phyloP scores from a whole-genome alignment of 1,140 invertebrate species.

The Camponotus vicinus region DNA sequence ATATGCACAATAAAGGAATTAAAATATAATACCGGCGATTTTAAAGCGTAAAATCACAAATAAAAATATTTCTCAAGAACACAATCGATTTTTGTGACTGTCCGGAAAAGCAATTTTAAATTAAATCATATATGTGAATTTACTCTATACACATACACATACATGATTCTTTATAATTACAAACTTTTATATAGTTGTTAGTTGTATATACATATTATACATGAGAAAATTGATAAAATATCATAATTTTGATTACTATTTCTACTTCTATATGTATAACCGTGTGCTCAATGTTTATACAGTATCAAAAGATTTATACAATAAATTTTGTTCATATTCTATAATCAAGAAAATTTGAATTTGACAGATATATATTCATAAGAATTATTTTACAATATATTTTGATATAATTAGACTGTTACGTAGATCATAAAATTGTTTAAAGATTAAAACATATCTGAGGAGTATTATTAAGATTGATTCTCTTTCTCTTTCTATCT shows the following conservation, averaged over 20 bases:
- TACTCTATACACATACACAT: background rate
- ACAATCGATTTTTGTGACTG: background rate
- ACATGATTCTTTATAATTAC: background rate
- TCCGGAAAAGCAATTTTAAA: background rate
- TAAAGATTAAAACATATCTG: no score
- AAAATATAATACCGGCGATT: constrained; percentile 10
- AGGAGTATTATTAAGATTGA: no score
- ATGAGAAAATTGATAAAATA: background rate
- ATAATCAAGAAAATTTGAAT: background rate
- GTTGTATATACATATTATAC: background rate
- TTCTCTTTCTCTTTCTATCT: no score
- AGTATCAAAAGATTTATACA: background rate
- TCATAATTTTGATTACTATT: background rate
- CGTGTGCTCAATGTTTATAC: no score
- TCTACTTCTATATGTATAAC: background rate
- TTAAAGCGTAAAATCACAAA: background rate
- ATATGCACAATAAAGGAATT: background rate
- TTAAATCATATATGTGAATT: background rate
- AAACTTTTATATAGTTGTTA: constrained; percentile 2
- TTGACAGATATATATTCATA: background rate
- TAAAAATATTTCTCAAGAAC: background rate
- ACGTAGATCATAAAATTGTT: no score
- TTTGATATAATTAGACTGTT: no score
- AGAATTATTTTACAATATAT: background rate
- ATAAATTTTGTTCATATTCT: background rate